These are phyloP conservation scores for Bombus sylvicola DNA, from an alignment of 1,140 invertebrate species.

Conservation along the genomic window DNA sequence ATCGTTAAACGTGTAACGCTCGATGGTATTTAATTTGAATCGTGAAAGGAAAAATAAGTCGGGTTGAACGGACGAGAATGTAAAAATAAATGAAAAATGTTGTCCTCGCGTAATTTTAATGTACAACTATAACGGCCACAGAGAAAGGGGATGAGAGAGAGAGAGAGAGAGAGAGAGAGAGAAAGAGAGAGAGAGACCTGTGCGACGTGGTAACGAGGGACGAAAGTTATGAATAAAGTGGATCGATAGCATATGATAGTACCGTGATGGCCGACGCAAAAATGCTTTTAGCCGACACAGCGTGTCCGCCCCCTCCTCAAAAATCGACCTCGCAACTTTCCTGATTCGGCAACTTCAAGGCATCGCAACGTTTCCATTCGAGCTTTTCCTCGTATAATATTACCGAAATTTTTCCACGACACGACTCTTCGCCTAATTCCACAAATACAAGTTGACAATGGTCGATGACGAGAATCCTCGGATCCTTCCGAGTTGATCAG, in stretches of 20 bases:
- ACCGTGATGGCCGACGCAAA: constrained; percentile 79
- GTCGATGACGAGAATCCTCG: background rate
- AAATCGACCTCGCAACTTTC: constrained; percentile 64
- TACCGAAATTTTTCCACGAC: background rate
- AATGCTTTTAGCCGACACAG: constrained; percentile 81
- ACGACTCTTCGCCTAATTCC: background rate
- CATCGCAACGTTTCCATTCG: background rate
- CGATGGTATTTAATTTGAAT: background rate
- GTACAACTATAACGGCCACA: background rate
- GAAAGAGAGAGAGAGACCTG: background rate
- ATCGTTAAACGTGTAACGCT: background rate
- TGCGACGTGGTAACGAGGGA: constrained; percentile 21
- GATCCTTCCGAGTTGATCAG: background rate
- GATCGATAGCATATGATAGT: constrained; percentile 79
- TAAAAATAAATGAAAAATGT: constrained; percentile 27
- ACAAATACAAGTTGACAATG: background rate
- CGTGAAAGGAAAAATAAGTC: background rate
- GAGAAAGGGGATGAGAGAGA: background rate
- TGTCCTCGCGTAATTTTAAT: constrained; percentile 4
- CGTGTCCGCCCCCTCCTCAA: constrained; percentile 67
- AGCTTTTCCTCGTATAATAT: background rate
- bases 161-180: background rate
- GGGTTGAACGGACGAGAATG: background rate
- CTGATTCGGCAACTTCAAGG: constrained; percentile 32
- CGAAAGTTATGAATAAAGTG: constrained; percentile 77